These are phyloP conservation scores for Phlogophora meticulosa DNA, from an alignment of 2,888 invertebrate species.

Conservation along the genomic window DNA sequence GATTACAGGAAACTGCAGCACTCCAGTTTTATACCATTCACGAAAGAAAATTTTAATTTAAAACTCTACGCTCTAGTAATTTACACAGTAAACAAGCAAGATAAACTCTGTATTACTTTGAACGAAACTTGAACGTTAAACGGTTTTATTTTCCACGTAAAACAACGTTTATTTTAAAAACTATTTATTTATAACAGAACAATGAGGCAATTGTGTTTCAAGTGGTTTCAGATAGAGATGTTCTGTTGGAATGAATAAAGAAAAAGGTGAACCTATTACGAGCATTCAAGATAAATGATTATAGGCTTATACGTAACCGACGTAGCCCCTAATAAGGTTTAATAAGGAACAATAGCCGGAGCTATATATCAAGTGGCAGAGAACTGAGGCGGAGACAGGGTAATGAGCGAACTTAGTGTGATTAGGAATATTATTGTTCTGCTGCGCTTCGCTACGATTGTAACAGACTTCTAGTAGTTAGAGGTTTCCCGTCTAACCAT, in stretches of 20 bases:
- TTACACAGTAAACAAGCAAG: constrained; percentile 49
- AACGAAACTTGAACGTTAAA: constrained; percentile 20
- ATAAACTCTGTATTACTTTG: constrained; percentile 44
- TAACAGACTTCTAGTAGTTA: constrained; percentile 51
- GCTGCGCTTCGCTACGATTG: constrained; percentile 61
- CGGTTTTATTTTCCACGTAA: background rate
- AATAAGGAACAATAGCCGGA: constrained; percentile 53
- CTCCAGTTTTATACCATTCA: constrained; percentile 65
- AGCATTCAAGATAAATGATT: constrained; percentile 41
- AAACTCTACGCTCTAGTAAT: constrained; percentile 56
- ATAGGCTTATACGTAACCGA: constrained; percentile 35
- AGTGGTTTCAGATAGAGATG: background rate
- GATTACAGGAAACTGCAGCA: constrained; percentile 72
- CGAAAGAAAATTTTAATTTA: constrained; percentile 68
- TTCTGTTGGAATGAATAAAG: background rate
- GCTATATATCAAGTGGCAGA: constrained; percentile 51
- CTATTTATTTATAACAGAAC: constrained; percentile 2
- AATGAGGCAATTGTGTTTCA: constrained; percentile 9
- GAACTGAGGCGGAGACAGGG: constrained; percentile 55
- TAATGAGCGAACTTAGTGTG: constrained; percentile 68
- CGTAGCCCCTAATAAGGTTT: constrained; percentile 42
- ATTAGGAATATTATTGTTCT: constrained; percentile 66
- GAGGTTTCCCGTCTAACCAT: constrained; percentile 41
- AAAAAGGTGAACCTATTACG: constrained; percentile 14
- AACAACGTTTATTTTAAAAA: background rate